Conservation (phyloP, 64 coral and sea anemone genomes). For the Pachyseris speciosa region DNA sequence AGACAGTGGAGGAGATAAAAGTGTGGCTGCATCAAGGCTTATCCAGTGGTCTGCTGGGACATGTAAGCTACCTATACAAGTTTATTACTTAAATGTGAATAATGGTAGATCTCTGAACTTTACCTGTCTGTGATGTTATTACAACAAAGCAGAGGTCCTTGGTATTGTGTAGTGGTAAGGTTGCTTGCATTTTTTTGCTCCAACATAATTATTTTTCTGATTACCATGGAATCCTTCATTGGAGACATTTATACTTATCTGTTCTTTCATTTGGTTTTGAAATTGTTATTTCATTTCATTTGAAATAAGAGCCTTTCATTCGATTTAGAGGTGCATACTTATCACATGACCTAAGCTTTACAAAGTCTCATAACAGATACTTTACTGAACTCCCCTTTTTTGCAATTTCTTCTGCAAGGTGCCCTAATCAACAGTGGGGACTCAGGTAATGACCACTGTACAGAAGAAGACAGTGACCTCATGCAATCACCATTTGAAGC, state of each 20-base stretch:
- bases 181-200: conserved; percentile 17
- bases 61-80: conserved; percentile 15
- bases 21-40: conserved; percentile 54
- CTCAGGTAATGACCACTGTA: not conserved
- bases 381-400: conserved; percentile 11
- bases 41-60: conserved; percentile 41
- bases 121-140: conserved; percentile 3
- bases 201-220: conserved; percentile 12
- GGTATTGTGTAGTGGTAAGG: conserved; percentile 18
- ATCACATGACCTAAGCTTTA: not conserved
- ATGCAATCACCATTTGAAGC: conserved; percentile 40
- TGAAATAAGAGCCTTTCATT: not conserved
- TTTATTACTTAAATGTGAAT: not conserved
- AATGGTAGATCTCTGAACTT: not conserved
- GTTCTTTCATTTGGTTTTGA: conserved; percentile 12
- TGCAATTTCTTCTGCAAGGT: conserved; percentile 21
- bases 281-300: not conserved
- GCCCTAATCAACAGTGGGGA: not conserved
- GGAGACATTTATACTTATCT: conserved; percentile 7
- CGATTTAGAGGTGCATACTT: not conserved
- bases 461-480: conserved; percentile 19
- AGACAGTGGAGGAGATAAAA: conserved; percentile 26
- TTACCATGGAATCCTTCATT: conserved; percentile 17
- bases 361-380: not conserved
- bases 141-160: conserved; percentile 13